Evolutionary conservation across 2,113 vertebrate genomes (phyloP), one percentile per base, ranked within the genome.

Genomic region (Myotis davidii): DNA sequence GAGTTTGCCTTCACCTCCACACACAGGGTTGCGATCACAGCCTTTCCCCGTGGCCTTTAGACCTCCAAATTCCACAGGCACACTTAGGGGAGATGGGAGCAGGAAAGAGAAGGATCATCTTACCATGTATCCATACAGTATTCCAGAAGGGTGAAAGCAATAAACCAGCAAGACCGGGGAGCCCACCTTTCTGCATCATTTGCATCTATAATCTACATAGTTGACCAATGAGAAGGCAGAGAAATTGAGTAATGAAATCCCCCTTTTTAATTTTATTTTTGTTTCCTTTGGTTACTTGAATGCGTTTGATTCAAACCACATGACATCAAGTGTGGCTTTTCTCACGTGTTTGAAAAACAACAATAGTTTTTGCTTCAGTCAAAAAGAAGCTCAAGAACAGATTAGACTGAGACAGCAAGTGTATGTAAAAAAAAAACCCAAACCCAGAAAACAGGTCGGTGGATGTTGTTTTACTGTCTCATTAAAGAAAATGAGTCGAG

Each of bases 401-500:
- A 95, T 88, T 29, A 79, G 87, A 73, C 14, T 10, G 0, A 32
- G 73, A 6, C 0, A 27, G 10, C 0, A 9, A 20, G 83, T 73
- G 96, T 82, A 76, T 64, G 42, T 61, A 29, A 76, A 79, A 91
- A 61, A 56, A 27, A 27, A 27, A n/a, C n/a, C 27, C 50, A 27
- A 61, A 27, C 25, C 50, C 69, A 94, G 90, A 94, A 96, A 98
- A 97, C 94, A 96, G 95, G 85, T 97, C 79, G 42, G 1, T 59
- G 17, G 54, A 73, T 52, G 76, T 42, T 79, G 70, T 95, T 64
- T 21, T 0, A 1, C 73, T 69, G 88, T 72, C 88, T 98, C 92
- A 97, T 97, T 97, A 97, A 95, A 97, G 96, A 96, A 96, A 97
- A 97, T 93, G 88, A 97, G 94, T 97, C 69, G 90, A 97, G 97